Base-by-base conservation (phyloP, 2,113 vertebrate genomes). In the Vidua macroura region DNA sequence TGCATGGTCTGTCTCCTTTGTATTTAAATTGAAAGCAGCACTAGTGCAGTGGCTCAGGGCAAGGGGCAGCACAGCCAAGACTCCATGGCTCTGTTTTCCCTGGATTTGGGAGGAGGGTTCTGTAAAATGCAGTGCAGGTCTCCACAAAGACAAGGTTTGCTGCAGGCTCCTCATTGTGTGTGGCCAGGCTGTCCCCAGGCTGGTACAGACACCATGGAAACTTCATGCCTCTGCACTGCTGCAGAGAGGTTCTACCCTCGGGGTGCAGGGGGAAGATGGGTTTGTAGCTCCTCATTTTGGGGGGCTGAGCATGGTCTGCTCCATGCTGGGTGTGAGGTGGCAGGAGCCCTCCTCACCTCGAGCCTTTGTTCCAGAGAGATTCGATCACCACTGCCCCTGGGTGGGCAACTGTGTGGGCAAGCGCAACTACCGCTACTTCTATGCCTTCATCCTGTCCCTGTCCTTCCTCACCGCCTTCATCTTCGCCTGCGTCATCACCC, bases 401-500 rank as follows among this genome's bases (percentile, higher is more conserved):
- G 99, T 99, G 74, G 99, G 99, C 53, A 99, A 99, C 98, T 99
- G 99, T n/a, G 99, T 99, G 84, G 99, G 99, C 73, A 99, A 98
- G 96, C 98, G 99, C 86, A 99, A 99, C 97, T 99, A 99, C 92
- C 98, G 99, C 89, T 99, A 99, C 97, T 99, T 99, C 98, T 99
- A 99, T 22, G 98, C 98, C 80, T 99, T 99, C 95, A 99, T 99
- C 92, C 98, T 99, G 90, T 99, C 99, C n/a, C 98, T 99, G 86
- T 99, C 99, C 59, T 99, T 99, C 97, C 98, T 99, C 91, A 99
- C 99, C 2, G 98, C 99, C 96, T 99, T 99, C 97, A 99, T 99
- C 97, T 99, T 99, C 56, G 99, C 99, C 79, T 99, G 99, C 5
- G 99, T 99, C 68, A 97, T 99, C 96, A 99, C 99, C 67, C 99